Evolutionary conservation across 2,113 vertebrate genomes (phyloP).

Genomic region (Gopherus evgoodei): DNA sequence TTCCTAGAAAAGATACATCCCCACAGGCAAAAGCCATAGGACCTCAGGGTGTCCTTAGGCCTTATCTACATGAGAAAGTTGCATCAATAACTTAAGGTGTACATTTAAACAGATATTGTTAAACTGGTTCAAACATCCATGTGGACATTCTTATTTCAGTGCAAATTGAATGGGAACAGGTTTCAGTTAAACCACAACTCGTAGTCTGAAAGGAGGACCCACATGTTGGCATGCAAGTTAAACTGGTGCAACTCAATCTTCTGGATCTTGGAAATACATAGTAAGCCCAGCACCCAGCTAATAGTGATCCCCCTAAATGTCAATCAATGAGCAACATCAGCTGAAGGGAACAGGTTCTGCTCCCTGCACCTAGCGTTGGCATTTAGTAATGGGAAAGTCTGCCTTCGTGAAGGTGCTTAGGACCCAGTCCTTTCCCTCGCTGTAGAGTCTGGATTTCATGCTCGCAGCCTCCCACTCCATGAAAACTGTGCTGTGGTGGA

Average conservation of each 20-base stretch:
- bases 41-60: neutral
- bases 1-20: neutral
- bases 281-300: neutral
- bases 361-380: neutral
- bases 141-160: neutral
- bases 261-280: neutral
- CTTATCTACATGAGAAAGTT: neutral
- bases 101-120: neutral
- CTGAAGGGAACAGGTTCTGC: neutral
- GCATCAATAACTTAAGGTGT: neutral
- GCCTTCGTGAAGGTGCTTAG: neutral
- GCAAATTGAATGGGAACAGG: neutral
- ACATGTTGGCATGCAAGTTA: neutral
- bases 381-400: neutral
- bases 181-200: neutral
- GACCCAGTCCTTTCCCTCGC: neutral
- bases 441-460: neutral
- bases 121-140: neutral
- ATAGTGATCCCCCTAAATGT: neutral
- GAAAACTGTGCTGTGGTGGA: accelerated
- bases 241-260: neutral
- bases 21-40: neutral
- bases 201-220: neutral
- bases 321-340: neutral
- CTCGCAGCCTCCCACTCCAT: neutral